Percentiles rank a stretch among this genome's conserved stretches.
Conservation (phyloP, 2,113 vertebrate genomes). For the Alethe diademata region DNA sequence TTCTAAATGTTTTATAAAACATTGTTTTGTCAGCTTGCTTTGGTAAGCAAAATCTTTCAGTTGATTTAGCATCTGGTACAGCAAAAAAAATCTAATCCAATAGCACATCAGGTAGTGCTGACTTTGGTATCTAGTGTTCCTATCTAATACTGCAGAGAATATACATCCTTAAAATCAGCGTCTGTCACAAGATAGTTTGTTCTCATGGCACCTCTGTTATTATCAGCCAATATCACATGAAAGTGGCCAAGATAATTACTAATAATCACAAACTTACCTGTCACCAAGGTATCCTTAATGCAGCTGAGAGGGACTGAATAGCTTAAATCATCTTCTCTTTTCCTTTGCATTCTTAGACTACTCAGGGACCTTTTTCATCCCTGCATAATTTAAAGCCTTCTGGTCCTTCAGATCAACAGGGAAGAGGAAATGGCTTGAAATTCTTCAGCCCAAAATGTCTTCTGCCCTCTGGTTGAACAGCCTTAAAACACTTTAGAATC, state of each 20-base stretch:
- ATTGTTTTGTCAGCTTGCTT: not conserved
- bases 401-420: not conserved
- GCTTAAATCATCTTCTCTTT: not conserved
- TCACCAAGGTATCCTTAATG: not conserved
- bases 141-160: not conserved
- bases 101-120: not conserved
- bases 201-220: not conserved
- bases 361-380: not conserved
- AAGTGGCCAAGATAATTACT: not conserved
- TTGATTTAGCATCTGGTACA: not conserved
- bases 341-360: not conserved
- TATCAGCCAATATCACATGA: not conserved
- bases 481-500: not conserved
- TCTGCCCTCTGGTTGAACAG: not conserved
- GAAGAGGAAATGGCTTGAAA: not conserved
- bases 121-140: not conserved
- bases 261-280: not conserved
- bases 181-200: not conserved
- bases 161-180: not conserved
- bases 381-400: not conserved
- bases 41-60: not conserved
- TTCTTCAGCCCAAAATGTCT: not conserved
- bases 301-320: not conserved
- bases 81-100: not conserved
- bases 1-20: constrained; percentile 20